Evolutionary conservation across 2,113 vertebrate species (phyloP).

Genomic region (Lichenostomus cassidix): DNA sequence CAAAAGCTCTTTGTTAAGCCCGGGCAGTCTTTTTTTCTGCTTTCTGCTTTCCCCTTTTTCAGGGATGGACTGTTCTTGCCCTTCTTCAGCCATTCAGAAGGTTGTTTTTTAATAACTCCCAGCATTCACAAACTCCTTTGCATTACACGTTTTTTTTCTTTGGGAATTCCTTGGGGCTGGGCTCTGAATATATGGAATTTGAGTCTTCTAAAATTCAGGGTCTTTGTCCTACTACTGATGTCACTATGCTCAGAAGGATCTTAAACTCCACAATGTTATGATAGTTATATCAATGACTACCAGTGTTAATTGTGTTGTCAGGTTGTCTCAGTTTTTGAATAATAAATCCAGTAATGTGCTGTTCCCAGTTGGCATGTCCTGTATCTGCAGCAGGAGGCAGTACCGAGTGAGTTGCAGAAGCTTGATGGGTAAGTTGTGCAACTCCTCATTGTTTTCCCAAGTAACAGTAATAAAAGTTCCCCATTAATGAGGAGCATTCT

Average conservation of each 20-base stretch:
- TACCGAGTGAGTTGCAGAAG: neutral
- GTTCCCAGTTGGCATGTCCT: neutral
- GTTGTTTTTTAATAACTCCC: neutral
- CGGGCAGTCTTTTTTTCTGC: neutral
- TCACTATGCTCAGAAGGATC: neutral
- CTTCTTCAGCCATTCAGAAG: neutral
- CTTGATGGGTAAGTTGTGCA: neutral
- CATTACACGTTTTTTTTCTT: neutral
- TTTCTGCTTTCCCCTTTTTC: neutral
- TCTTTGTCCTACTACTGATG: neutral
- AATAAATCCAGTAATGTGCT: neutral
- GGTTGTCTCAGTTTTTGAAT: neutral
- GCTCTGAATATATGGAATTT: neutral
- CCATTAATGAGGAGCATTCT: neutral
- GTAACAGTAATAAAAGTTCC: neutral
- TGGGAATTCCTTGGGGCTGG: neutral
- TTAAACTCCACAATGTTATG: neutral
- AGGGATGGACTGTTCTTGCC: neutral
- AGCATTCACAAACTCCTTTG: neutral
- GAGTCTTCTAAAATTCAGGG: neutral
- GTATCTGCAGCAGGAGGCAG: neutral
- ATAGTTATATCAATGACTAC: neutral
- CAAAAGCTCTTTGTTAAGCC: neutral
- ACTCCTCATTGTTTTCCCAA: accelerated
- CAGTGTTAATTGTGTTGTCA: no score